Evolutionary conservation across 2,888 invertebrate species (phyloP), one percentile per base, ranked within the genome.

Genomic region (Perizoma flavofasciatum): DNA sequence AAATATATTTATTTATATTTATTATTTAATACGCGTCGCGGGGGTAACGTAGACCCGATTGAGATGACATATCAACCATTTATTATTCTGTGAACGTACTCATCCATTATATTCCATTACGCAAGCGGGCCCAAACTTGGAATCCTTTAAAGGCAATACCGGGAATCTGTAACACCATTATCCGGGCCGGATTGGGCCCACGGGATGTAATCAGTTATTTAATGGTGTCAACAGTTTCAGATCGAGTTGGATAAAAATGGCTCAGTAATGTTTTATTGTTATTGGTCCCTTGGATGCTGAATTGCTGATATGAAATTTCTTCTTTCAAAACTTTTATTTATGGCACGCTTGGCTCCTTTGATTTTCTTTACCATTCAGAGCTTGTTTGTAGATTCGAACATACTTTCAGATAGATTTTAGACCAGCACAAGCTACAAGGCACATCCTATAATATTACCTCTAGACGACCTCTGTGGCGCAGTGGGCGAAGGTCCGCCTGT

Each of bases 201-300:
- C 8, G 81, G 77, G 83, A 78, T 64, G 70, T 73, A 71, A 84
- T 84, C 81, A 72, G 76, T 84, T 82, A 84, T 78, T 83, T 81
- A 82, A 75, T 71, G 69, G 64, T 75, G 79, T 78, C 79, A 73
- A 68, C 75, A 68, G 71, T 57, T 56, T 53, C 56, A 53, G 49
- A 61, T 57, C 49, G 39, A 53, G 53, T 41, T 49, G 46, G 61
- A 54, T 54, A 61, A 57, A 57, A 61, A 50, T 53, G 54, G 48
- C 41, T 49, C 7, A 4, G 39, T 46, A 3, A 32, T 55, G 50
- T 40, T 61, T 53, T 54, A 59, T 46, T 54, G 54, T 50, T 58
- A 58, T 52, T 22, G 34, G 11, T 54, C 59, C 49, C 44, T 45
- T 37, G 52, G 46, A 46, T 22, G 5, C 32, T 46, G 34, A 10